Evolutionary conservation across 2,888 invertebrate genomes (phyloP), one percentile per base, ranked within the genome.

Genomic region (Alsophila aescularia): DNA sequence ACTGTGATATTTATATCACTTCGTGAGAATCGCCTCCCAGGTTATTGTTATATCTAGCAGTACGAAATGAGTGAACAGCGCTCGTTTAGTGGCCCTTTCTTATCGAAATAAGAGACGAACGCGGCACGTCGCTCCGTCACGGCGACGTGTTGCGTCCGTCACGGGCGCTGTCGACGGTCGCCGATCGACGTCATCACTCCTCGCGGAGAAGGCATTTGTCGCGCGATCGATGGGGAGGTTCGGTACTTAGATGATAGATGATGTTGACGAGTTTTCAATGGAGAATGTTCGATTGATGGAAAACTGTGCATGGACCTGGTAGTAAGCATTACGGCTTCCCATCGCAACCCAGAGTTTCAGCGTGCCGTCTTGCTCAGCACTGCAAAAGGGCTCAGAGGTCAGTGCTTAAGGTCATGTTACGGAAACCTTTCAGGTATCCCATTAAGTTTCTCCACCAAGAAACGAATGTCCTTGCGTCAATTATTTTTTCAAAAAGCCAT

Each of bases 151-250:
- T 60, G 63, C 67, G 68, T 70, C 59, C 59, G 64, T 70, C 71
- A 70, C 67, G 58, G 41, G 48, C 51, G 50, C 60, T 56, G 62
- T 66, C 69, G 60, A 51, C 58, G 55, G 52, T 27, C 52, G 45
- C 58, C 66, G 64, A 70, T 70, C 60, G 69, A 61, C 66, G 56
- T 58, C 64, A 73, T 75, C 63, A 70, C 62, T 75, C 66, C 57
- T 59, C 51, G 37, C 52, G 39, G 52, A 52, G 37, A 50, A 54
- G 51, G 60, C 64, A 72, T 73, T 73, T 69, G 64, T 65, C 43
- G 35, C 1, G 10, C 14, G 37, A 37, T 37, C 12, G 37, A 37
- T 21, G 37, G 37, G 37, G 21, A 37, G 44, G 35, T 7, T 24
- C 44, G 35, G 27, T 44, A 35, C 44, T 44, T 35, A 35, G 21